A percentile compares a stretch with the other conserved stretches of the same genome.
These are phyloP conservation scores for Prionailurus viverrinus DNA, from an alignment of 2,113 vertebrate species.

Conservation along the genomic window DNA sequence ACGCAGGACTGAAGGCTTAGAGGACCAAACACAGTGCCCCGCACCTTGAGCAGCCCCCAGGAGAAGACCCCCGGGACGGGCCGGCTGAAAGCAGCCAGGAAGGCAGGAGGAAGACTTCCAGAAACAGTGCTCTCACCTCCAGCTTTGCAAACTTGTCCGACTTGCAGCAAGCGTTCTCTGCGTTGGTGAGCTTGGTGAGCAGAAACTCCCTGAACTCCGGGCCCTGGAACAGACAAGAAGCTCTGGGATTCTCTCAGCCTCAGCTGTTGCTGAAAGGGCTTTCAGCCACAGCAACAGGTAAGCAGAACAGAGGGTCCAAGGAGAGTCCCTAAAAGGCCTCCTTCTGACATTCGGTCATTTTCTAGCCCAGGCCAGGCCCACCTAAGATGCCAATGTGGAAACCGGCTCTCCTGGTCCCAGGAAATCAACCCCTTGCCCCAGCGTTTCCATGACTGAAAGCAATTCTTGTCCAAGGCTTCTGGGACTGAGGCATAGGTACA, in stretches of 20 bases:
- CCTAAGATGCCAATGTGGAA: not conserved
- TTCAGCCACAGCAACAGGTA: not conserved
- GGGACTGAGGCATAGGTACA: no score
- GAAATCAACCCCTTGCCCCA: not conserved
- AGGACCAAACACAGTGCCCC: not conserved
- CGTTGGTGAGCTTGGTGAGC: slow-evolving; percentile 97
- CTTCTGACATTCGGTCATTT: not conserved
- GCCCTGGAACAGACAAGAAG: slow-evolving; percentile 85
- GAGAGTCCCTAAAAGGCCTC: not conserved
- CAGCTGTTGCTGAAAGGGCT: accelerated
- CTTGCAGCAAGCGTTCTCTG: slow-evolving; percentile 96
- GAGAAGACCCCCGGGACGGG: not conserved
- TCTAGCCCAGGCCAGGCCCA: not conserved
- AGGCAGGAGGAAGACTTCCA: not conserved
- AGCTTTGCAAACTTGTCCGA: slow-evolving; percentile 96
- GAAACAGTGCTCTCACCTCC: slow-evolving; percentile 88
- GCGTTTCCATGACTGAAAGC: not conserved
- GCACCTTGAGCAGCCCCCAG: not conserved
- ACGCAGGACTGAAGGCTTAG: not conserved
- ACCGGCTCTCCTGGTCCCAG: not conserved
- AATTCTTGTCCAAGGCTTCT: not conserved
- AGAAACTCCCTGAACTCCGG: slow-evolving; percentile 96
- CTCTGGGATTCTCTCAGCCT: not conserved
- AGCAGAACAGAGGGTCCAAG: not conserved
- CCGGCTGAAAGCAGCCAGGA: not conserved